Base-by-base conservation (phyloP, 2,888 invertebrate genomes). In the Hydraecia micacea region DNA sequence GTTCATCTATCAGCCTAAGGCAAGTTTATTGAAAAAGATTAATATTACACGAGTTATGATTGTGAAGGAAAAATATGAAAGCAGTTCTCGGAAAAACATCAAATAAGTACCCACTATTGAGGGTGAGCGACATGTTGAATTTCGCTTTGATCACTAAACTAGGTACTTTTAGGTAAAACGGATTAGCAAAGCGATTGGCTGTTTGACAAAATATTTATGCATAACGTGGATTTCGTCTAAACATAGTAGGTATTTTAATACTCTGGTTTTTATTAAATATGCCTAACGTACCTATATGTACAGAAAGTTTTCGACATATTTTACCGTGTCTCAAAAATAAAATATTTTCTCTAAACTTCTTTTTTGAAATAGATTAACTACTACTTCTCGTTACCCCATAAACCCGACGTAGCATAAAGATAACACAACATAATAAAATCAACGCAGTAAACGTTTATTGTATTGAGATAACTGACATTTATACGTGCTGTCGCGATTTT, bases 1-100 rank as follows among this genome's bases (percentile, higher is more conserved):
- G 3, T 32, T 81, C 69, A 80, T 81, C 78, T 83, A 63, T 80
- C 78, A 72, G 79, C 77, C 65, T 15, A 46, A 63, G 75, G 76
- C 70, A 49, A 74, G 58, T 71, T 70, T 77, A 88, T 83, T 86
- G 86, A 80, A 84, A 86, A 77, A 69, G 49, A 81, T 77, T 80
- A 75, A 85, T 82, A 86, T 82, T 36, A 71, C 49, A 70, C 9
- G 55, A 69, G 39, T 63, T 65, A 69, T 13, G n/a, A n/a, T n/a
- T n/a, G 7, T n/a, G 13, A 21, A 71, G 28, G 5, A 60, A 75
- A 77, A 60, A 71, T 55, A 46, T 60, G 25, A 65, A 60, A 70
- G 32, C 32, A 36, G n/a, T 63, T 36, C 15, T 18, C 55, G 15
- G 36, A 42, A 77, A 42, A 83, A 55, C 15, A 75, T 84, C 75